phyloP scores from a whole-genome alignment of 2,113 vertebrate species.

The Vombatus ursinus region DNA sequence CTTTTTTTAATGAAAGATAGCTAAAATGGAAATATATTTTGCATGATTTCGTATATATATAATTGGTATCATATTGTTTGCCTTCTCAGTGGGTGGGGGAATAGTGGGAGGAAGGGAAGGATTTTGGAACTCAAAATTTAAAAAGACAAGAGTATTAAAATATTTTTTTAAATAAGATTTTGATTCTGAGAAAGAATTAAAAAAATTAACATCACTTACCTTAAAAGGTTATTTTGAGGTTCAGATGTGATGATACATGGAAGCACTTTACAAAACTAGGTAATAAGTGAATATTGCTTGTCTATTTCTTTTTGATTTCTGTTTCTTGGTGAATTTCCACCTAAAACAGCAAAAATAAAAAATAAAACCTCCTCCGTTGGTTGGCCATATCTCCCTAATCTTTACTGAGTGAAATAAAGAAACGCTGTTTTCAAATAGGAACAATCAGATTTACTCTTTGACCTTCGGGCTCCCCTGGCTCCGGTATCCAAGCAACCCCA shows the following conservation, averaged over 20 bases:
- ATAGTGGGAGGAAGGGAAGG: neutral
- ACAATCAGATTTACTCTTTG: neutral
- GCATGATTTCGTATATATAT: neutral
- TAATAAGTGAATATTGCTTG: neutral
- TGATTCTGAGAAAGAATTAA: neutral
- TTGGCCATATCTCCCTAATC: neutral
- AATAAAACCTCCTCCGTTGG: neutral
- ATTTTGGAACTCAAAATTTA: neutral
- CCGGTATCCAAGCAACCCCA: neutral
- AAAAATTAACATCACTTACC: neutral
- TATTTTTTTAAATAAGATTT: neutral
- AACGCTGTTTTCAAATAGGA: neutral
- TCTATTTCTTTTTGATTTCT: neutral
- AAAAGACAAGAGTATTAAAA: neutral
- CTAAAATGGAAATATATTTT: neutral
- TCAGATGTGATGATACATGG: neutral
- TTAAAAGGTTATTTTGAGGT: neutral
- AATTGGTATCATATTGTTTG: neutral
- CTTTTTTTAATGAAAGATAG: neutral
- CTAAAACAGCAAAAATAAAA: neutral
- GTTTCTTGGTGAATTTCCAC: neutral
- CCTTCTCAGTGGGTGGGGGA: neutral
- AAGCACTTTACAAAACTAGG: neutral
- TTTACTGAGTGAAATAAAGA: neutral
- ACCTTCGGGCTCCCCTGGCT: neutral